Base-by-base conservation (phyloP, 2,797 vertebrate species). In the Spinibarbus caldwelli region DNA sequence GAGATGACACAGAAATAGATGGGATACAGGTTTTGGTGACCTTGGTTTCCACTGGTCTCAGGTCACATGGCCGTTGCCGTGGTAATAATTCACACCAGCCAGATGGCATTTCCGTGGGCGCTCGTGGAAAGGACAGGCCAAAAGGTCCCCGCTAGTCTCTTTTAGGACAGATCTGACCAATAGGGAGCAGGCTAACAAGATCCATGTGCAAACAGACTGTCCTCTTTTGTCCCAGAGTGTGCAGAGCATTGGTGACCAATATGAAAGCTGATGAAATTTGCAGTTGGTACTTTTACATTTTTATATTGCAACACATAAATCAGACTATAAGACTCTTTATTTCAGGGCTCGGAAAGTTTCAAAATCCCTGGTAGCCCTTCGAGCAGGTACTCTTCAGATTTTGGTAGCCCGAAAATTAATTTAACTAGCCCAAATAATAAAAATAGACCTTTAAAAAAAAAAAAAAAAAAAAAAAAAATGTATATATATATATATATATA, bases 41-140 rank as follows among this genome's bases (percentile, higher is more conserved):
- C 95, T 96, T 96, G 95, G 93, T 93, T 95, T 93, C 93, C 87
- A 93, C 94, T 92, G 94, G 93, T 93, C 93, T 92, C 92, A 90
- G 94, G 95, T 96, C 94, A 93, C 92, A 91, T 89, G 89, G 94
- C 91, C 92, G 91, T 93, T 94, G 94, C 94, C 90, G 93, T 93
- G 93, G 94, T 95, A 95, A 96, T 96, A 94, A 95, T 95, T 96
- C 94, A 96, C 95, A 95, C 94, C 92, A 92, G 94, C 95, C 95
- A 96, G 95, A 96, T 96, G 95, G 95, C 94, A 92, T 95, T 95
- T 95, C 94, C 86, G 91, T 94, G 94, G 94, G 95, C 90, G 93
- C 94, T 93, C 90, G 83, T 94, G 92, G 94, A 95, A 95, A 95
- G 94, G 95, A 95, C 94, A 91, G 94, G 95, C 95, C 93, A 94